Base-by-base conservation (phyloP, 1,140 invertebrate genomes). In the Popillia japonica region DNA sequence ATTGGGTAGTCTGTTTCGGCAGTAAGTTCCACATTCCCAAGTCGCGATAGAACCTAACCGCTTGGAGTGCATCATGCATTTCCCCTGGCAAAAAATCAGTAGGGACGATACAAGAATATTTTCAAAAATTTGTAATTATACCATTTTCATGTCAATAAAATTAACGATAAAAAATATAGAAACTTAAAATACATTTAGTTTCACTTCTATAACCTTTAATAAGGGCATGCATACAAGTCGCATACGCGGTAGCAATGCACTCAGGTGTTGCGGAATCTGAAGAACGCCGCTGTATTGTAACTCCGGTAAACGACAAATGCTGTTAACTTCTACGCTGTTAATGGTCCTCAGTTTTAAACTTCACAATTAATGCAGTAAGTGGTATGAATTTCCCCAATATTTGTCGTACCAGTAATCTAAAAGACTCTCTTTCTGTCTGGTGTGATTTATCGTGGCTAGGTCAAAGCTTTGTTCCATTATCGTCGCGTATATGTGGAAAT, bases 161-260 rank as follows among this genome's bases (percentile, higher is more conserved):
- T n/a, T n/a, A n/a, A n/a, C n/a, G n/a, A n/a, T n/a, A n/a, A n/a
- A n/a, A n/a, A n/a, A n/a, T n/a, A n/a, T n/a, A n/a, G n/a, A n/a
- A n/a, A n/a, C n/a, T n/a, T n/a, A n/a, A n/a, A n/a, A n/a, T n/a
- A n/a, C n/a, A 80, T 76, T 77, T 78, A 80, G 73, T 40, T 80
- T 78, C 75, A 78, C 73, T 78, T 78, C 77, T 78, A 78, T 78
- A 77, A 76, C 75, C 78, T 80, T 80, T 80, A 80, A 80, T 80
- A 80, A 78, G 77, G 72, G 73, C 76, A 80, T 72, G 78, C n/a
- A n/a, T n/a, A n/a, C 78, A 61, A 23, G 72, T 17, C 72, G 76
- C 75, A 77, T 80, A 80, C 78, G 75, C 68, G 27, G 77, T 76
- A 44, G 55, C 59, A 55, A 78, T 80, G 73, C 77, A 78, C 10